These are phyloP conservation scores for Triplophysa siluroides DNA, from an alignment of 2,113 vertebrate genomes.

Conservation along the genomic window DNA sequence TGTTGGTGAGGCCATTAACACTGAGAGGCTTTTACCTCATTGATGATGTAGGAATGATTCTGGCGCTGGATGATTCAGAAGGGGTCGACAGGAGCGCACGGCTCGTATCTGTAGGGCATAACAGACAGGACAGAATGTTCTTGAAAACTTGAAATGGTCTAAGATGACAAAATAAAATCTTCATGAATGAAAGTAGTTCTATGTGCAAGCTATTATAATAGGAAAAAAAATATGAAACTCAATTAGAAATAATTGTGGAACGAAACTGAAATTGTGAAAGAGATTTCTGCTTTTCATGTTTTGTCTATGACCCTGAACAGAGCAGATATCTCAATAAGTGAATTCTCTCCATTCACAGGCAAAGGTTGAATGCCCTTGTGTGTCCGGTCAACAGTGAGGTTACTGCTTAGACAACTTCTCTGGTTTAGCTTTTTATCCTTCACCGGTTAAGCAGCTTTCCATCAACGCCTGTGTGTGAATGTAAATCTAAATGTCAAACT, in stretches of 20 bases:
- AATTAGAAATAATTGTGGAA: too few relatives aligned
- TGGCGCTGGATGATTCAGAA: neutral
- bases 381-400: neutral
- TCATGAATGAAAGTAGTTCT: too few relatives aligned
- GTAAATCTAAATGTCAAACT: neutral
- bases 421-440: slow-evolving; percentile 13
- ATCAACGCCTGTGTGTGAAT: too few relatives aligned
- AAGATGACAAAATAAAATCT: too few relatives aligned
- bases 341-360: neutral
- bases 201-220: too few relatives aligned
- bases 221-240: too few relatives aligned
- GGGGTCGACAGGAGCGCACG: slow-evolving; percentile 18
- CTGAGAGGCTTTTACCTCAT: slow-evolving; percentile 30
- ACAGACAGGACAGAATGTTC: neutral
- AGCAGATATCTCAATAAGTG: neutral
- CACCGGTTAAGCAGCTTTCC: slow-evolving; percentile 21
- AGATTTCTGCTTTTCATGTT: too few relatives aligned
- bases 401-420: neutral
- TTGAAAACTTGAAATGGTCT: too few relatives aligned
- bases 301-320: too few relatives aligned
- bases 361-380: neutral
- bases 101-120: slow-evolving; percentile 3
- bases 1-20: neutral
- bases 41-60: slow-evolving; percentile 25
- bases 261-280: too few relatives aligned